A percentile compares a stretch with the other conserved stretches of the same genome.
Evolutionary conservation across 2,113 vertebrate species (phyloP).

Genomic region (Terrapene triunguis): DNA sequence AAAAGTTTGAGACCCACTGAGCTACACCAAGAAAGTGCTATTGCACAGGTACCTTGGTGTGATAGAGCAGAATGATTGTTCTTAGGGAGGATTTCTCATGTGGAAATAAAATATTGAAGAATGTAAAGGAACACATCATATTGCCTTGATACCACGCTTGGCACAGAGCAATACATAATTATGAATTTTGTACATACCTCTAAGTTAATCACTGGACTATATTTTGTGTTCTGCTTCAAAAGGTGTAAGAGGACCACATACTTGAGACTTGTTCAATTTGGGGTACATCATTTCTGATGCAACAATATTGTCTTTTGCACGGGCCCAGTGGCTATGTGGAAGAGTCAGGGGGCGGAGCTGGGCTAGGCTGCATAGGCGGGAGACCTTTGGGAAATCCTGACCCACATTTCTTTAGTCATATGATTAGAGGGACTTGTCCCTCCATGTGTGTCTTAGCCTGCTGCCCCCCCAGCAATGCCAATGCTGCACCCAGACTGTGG

Average conservation of each 20-base stretch:
- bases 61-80: slow-evolving; percentile 25
- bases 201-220: background rate
- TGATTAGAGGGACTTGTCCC: slow-evolving; percentile 36
- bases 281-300: background rate
- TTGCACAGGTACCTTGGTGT: slow-evolving; percentile 54
- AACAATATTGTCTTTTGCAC: background rate
- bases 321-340: background rate
- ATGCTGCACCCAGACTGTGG: background rate
- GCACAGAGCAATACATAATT: background rate
- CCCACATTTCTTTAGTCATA: slow-evolving; percentile 29
- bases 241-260: background rate
- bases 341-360: slow-evolving; percentile 16
- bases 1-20: background rate
- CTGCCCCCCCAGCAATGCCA: slow-evolving; percentile 7
- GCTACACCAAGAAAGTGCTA: slow-evolving; percentile 33
- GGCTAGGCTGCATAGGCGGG: fast-evolving
- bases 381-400: background rate
- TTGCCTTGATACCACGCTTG: background rate
- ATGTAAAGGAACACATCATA: background rate
- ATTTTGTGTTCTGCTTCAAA: background rate
- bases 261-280: background rate
- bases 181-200: background rate
- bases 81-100: background rate
- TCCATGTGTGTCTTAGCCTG: slow-evolving; percentile 38
- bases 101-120: background rate